Evolutionary conservation across 2,797 vertebrate genomes (phyloP).

Genomic region (Arnoldichthys spilopterus): DNA sequence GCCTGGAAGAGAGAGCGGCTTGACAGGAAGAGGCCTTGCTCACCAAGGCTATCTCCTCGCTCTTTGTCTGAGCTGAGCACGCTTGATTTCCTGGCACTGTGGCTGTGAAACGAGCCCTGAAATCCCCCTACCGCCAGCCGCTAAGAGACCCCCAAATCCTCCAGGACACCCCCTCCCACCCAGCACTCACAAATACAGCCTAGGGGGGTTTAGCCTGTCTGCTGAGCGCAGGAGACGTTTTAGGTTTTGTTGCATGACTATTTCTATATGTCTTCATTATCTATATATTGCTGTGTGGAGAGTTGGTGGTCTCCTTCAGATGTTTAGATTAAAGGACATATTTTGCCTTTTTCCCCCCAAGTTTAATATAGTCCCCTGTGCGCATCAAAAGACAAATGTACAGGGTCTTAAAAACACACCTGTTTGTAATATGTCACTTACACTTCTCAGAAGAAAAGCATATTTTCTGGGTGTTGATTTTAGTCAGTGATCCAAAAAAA

Average conservation of each 20-base stretch:
- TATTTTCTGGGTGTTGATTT: too few species aligned
- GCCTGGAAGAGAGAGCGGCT: constrained; percentile 49
- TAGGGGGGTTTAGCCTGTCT: constrained; percentile 52
- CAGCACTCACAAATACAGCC: constrained; percentile 50
- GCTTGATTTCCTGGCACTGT: constrained; percentile 63
- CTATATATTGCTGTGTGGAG: constrained; percentile 46
- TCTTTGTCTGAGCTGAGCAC: constrained; percentile 62
- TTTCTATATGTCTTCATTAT: constrained; percentile 68
- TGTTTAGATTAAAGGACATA: constrained; percentile 5
- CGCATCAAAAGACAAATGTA: too few species aligned
- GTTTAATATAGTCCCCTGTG: too few species aligned
- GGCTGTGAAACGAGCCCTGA: constrained; percentile 67
- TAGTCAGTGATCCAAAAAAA: too few species aligned
- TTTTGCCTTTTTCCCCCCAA: too few species aligned
- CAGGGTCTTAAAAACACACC: too few species aligned
- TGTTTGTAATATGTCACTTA: too few species aligned
- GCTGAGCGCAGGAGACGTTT: constrained; percentile 13
- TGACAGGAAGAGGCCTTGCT: constrained; percentile 60
- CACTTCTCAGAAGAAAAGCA: too few species aligned
- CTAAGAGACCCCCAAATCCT: constrained; percentile 48
- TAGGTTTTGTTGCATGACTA: constrained; percentile 53
- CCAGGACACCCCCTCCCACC: constrained; percentile 37
- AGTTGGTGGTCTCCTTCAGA: constrained; percentile 29
- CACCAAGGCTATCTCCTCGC: constrained; percentile 45
- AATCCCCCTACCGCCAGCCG: constrained; percentile 59